Evolutionary conservation across 2,888 invertebrate genomes (phyloP), one percentile per base, ranked within the genome.

Genomic region (Noctua janthe): DNA sequence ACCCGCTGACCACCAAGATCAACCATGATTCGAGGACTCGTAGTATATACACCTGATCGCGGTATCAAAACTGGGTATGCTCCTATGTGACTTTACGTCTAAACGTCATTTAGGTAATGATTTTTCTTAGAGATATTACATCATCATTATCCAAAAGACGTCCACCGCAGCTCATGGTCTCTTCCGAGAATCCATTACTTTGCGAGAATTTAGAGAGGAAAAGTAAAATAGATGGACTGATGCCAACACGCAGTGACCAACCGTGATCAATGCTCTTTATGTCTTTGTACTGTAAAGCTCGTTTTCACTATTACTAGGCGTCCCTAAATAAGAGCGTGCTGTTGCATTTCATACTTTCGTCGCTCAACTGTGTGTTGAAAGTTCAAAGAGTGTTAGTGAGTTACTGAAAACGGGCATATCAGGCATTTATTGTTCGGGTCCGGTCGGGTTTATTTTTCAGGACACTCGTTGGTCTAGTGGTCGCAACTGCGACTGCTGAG

Each of bases 201-300:
- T 72, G 6, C 29, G 15, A 72, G 51, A 73, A 39, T 39, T 54
- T 81, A n/a, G 10, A 54, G n/a, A 47, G 47, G 54, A 54, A 73
- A 23, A 35, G 47, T 54, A n/a, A 8, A 64, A 73, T 39, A 39
- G 35, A 73, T 81, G 64, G 64, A 81, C 51, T 20, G 35, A 17
- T 80, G 81, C 72, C 62, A 80, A 72, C 62, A 72, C 11, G 47
- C 43, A n/a, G n/a, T 54, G 35, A 56, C 23, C 64, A 66, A 64
- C 47, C n/a, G 39, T 39, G 74, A 54, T 81, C 20, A 49, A 49
- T 54, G 81, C 43, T 62, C 51, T 72, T 54, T 72, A 13, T 2
- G 43, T 54, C 62, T 54, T 62, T 71, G 20, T n/a, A n/a, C n/a
- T 51, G 43, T 10, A 5, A 20, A 10, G 1, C 4, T 39, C 13